Percentiles rank a stretch among this genome's conserved stretches.
Evolutionary conservation across 2,888 invertebrate genomes (phyloP).

Genomic region (Lathronympha strigana): DNA sequence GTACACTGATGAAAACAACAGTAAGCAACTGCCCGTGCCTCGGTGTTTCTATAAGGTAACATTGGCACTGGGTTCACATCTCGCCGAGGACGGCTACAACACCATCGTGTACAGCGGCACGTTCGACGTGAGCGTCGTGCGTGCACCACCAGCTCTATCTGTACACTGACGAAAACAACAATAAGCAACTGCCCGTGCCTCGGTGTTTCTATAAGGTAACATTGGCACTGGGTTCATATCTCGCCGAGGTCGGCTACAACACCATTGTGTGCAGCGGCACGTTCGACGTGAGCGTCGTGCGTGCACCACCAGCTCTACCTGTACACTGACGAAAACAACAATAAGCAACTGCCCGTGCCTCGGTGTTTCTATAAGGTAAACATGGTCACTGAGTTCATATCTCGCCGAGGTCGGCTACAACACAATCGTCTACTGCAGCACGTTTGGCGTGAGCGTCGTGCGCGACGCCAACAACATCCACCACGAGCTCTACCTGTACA

Average conservation of each 20-base stretch:
- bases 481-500: constrained; percentile 71
- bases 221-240: no score
- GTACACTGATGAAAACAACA: constrained; percentile 62
- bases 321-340: constrained; percentile 62
- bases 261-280: constrained; percentile 84
- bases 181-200: constrained; percentile 69
- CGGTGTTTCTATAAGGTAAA: constrained; percentile 68
- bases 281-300: constrained; percentile 83
- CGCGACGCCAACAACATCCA: constrained; percentile 63
- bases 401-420: no score
- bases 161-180: constrained; percentile 62
- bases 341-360: constrained; percentile 68
- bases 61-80: no score
- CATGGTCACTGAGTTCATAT: no score
- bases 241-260: constrained; percentile 64
- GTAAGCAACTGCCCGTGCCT: constrained; percentile 69
- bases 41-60: constrained; percentile 74
- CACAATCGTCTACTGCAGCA: no score
- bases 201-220: no score
- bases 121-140: constrained; percentile 83
- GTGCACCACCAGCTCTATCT: constrained; percentile 71
- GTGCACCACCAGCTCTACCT: constrained; percentile 74
- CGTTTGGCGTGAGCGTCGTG: constrained; percentile 84
- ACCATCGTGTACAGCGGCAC: constrained; percentile 81
- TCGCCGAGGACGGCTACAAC: no score